A percentile compares a stretch with the other conserved stretches of the same genome.
Evolutionary conservation across 2,113 vertebrate genomes (phyloP).

Genomic region (Brachirus orientalis): DNA sequence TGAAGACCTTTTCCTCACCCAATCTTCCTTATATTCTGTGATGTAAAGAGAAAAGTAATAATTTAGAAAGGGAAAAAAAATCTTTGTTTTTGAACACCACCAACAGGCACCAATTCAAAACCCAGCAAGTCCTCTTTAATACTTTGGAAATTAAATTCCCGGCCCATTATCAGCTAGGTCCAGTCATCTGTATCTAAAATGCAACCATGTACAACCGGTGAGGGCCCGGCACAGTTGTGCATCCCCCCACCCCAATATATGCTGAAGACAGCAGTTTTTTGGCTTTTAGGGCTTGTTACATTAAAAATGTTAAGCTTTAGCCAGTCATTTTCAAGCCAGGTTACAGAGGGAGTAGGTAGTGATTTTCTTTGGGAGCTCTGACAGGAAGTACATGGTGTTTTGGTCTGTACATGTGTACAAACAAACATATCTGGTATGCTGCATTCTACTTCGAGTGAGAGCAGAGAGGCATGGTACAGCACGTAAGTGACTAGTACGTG

Average conservation of each 20-base stretch:
- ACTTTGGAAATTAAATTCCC: conserved; percentile 78
- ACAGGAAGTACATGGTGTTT: conserved; percentile 52
- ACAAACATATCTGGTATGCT: conserved; percentile 48
- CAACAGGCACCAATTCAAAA: conserved; percentile 76
- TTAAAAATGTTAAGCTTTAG: conserved; percentile 79
- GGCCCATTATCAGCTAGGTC: conserved; percentile 74
- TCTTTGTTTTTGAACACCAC: conserved; percentile 57
- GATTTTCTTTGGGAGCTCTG: conserved; percentile 60
- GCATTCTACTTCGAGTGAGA: conserved; percentile 55
- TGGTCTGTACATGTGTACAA: conserved; percentile 15
- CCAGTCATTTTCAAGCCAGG: conserved; percentile 71
- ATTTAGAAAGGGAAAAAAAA: conserved; percentile 18
- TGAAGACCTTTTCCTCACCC: conserved; percentile 27
- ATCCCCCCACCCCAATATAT: conserved; percentile 28
- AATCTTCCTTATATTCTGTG: conserved; percentile 36
- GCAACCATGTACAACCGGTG: conserved; percentile 56
- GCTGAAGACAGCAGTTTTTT: conserved; percentile 64
- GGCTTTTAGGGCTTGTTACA: conserved; percentile 37
- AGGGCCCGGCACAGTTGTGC: no score
- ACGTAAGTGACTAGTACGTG: conserved; percentile 22
- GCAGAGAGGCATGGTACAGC: conserved; percentile 44
- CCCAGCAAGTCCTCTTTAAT: conserved; percentile 77
- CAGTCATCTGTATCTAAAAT: conserved; percentile 77
- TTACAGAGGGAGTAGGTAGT: conserved; percentile 62
- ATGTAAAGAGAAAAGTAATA: conserved; percentile 40